Evolutionary conservation across 2,113 vertebrate species (phyloP), one percentile per base, ranked within the genome.

Genomic region (Girardinichthys multiradiatus): DNA sequence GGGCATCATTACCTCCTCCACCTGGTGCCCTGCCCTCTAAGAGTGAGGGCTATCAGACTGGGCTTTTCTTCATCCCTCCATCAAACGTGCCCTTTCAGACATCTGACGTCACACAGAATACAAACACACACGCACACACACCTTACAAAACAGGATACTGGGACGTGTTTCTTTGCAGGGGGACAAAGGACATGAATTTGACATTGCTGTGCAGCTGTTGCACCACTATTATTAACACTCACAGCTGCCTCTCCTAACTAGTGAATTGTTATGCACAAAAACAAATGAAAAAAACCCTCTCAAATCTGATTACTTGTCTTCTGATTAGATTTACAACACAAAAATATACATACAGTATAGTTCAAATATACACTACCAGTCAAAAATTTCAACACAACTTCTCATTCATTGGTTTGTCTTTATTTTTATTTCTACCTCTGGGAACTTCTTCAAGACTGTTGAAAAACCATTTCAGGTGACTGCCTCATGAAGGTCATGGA

Each of bases 1-100:
- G 71, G 65, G 28, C n/a, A 66, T 88, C 68, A 87, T 91, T 87
- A 86, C 72, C 75, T 72, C 66, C 48, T 82, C 76, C 87, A 90
- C 85, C 87, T 89, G 83, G 28, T 68, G 80, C 72, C 67, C 77
- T n/a, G n/a, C 81, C 67, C 64, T 86, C 64, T 76, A 76, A 64
- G 60, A 48, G 74, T 76, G 69, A 74, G 71, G 72, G 66, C 76
- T 58, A 81, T 80, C 77, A 86, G 64, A 72, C 48, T 51, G 51
- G 62, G 37, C 65, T 63, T 81, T 70, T 70, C 68, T 73, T 70
- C 75, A 74, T 63, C 69, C 76, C 58, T 81, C 78, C 68, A 79
- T 82, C 80, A 82, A 58, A 58, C 48, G 39, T 57, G 48, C 39
- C 51, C 81, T 64, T 64, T 74, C 73, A 69, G 27, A 85, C 21